A percentile compares a stretch with the other conserved stretches of the same genome.
Evolutionary conservation across 2,888 invertebrate genomes (phyloP).

Genomic region (Phragmatobia fuliginosa): DNA sequence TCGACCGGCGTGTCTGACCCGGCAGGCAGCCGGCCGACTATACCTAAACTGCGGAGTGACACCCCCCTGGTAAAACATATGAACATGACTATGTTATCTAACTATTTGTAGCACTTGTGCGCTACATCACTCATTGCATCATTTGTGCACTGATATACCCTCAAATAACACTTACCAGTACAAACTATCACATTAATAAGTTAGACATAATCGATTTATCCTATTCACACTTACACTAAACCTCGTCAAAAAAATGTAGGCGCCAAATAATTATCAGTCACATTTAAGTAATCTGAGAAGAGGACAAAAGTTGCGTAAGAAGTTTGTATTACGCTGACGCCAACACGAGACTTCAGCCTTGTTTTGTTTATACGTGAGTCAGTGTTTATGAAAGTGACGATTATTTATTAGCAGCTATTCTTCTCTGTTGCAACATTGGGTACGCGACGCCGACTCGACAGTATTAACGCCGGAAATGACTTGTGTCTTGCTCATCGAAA

Average conservation of each 20-base stretch:
- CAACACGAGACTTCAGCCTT: slow-evolving; percentile 61
- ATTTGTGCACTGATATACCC: neutral
- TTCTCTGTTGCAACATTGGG: slow-evolving; percentile 71
- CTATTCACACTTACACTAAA: slow-evolving; percentile 55
- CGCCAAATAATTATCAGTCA: slow-evolving; percentile 67
- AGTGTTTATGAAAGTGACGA: slow-evolving; percentile 79
- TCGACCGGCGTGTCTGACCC: too few relatives aligned
- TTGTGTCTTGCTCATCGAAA: slow-evolving; percentile 69
- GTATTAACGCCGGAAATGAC: slow-evolving; percentile 79
- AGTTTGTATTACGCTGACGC: slow-evolving; percentile 59
- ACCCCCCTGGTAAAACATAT: too few relatives aligned
- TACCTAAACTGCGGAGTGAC: too few relatives aligned
- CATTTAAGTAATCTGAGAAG: slow-evolving; percentile 64
- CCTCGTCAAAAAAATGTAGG: slow-evolving; percentile 52
- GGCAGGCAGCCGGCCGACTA: too few relatives aligned
- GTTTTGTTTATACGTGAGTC: slow-evolving; percentile 73
- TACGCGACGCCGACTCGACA: slow-evolving; percentile 37
- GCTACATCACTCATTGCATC: neutral
- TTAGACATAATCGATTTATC: slow-evolving; percentile 30
- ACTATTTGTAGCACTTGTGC: too few relatives aligned
- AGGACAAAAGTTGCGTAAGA: slow-evolving; percentile 64
- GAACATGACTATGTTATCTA: too few relatives aligned
- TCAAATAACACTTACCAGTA: slow-evolving; percentile 6
- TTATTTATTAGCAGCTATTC: slow-evolving; percentile 82
- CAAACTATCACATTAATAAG: slow-evolving; percentile 5